Base-by-base conservation (phyloP, 2,797 vertebrate genomes). In the Poecilia gillii region DNA sequence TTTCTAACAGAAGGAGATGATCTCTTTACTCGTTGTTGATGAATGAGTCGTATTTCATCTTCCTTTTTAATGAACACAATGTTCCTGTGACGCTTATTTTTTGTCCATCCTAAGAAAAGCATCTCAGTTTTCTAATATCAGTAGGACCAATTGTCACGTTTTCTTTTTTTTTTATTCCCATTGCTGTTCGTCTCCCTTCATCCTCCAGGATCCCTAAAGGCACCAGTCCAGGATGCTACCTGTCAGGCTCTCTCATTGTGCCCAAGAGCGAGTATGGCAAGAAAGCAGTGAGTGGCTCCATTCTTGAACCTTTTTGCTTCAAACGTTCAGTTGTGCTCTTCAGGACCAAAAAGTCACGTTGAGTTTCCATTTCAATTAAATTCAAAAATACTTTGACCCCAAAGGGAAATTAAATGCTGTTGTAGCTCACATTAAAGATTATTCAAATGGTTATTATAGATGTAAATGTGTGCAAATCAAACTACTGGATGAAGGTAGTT, bases 191-290 rank as follows among this genome's bases (percentile, higher is more conserved):
- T 5, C 25, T 23, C 62, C 73, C 36, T 73, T 75, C 68, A 6
- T 16, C 73, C 82, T 75, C 8, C 90, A 99, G 99, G 95, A 95
- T 99, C 88, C 99, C 99, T 74, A 99, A 99, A 92, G 99, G 98
- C 75, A 96, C 98, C 23, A 95, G 97, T 92, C 98, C 98, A 46
- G 98, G 99, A 47, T 99, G 99, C 85, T 99, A 98, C 59, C 96
- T 99, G 78, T 93, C 96, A 79, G 99, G 99, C 82, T 97, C 97
- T 72, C 95, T 99, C 66, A 96, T 97, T 1, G 90, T 99, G 75
- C 96, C 98, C 78, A 99, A 99, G 96, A 97, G 97, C 79, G 99
- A 99, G 87, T 97, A 96, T 88, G 98, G 98, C 91, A 99, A 99
- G 95, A 99, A 99, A 98, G 98, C 98, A 95, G 99, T 99, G 95